A percentile compares a stretch with the other conserved stretches of the same genome.
Evolutionary conservation across 2,888 invertebrate genomes (phyloP).

Genomic region (Cerastis rubricosa): DNA sequence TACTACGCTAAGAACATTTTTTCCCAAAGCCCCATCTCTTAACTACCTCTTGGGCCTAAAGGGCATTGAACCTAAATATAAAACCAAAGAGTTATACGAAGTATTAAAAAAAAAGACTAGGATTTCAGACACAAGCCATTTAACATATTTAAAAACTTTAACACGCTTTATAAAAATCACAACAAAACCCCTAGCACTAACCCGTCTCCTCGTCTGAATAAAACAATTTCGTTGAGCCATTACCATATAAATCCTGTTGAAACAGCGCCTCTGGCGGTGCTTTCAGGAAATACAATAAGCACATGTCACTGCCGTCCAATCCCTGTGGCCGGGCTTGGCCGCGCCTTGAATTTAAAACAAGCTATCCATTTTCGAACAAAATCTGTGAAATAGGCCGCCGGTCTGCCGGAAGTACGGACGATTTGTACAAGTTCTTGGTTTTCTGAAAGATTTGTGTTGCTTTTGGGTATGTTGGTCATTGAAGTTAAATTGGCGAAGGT

Average conservation of each 20-base stretch:
- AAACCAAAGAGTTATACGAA: background rate
- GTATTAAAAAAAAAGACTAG: background rate
- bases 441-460: constrained; percentile 1
- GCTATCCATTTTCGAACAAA: constrained; percentile 70
- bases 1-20: no score
- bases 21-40: no score
- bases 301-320: constrained; percentile 73
- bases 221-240: constrained; percentile 62
- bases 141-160: background rate
- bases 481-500: background rate
- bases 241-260: constrained; percentile 67
- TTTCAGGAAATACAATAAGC: constrained; percentile 79
- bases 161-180: constrained; percentile 10
- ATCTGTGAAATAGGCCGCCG: constrained; percentile 65
- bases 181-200: background rate
- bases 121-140: background rate
- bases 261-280: constrained; percentile 62
- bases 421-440: constrained; percentile 17
- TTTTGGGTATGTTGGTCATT: constrained; percentile 1
- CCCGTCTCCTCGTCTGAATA: constrained; percentile 45
- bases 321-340: constrained; percentile 66
- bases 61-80: background rate
- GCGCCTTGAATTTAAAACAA: constrained; percentile 79
- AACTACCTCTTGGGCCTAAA: no score
- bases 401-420: constrained; percentile 22